A percentile compares a stretch with the other conserved stretches of the same genome.
Conservation (phyloP, 2,113 vertebrate species). For the Meleagris gallopavo region DNA sequence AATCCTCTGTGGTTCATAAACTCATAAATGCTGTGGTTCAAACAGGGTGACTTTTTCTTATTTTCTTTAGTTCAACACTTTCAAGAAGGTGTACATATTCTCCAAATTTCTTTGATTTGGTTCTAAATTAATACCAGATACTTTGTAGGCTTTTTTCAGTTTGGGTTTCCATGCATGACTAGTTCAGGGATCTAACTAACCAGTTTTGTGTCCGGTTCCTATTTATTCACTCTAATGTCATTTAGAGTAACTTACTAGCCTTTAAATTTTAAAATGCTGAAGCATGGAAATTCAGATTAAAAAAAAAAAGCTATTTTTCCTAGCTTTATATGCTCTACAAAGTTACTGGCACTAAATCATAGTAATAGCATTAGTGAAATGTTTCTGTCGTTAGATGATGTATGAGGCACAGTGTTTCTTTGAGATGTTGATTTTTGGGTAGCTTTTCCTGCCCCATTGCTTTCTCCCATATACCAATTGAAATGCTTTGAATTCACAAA, state of each 20-base stretch:
- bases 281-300: background rate
- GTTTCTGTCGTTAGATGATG: background rate
- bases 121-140: background rate
- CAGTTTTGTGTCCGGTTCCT: background rate
- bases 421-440: background rate
- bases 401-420: background rate
- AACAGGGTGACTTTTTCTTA: background rate
- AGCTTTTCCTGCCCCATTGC: background rate
- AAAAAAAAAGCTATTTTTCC: background rate
- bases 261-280: background rate
- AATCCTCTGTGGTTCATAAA: background rate
- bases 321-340: background rate
- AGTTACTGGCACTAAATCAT: background rate
- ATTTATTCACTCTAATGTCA: background rate
- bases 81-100: background rate
- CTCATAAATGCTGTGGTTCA: background rate
- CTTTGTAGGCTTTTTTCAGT: background rate
- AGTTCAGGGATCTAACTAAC: background rate
- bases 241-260: background rate
- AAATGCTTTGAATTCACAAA: background rate
- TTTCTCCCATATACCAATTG: background rate
- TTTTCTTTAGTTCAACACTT: background rate
- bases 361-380: background rate
- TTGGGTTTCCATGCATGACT: background rate
- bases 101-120: background rate